Conservation (phyloP, 2,113 vertebrate species). For the Scartelaos histophorus region DNA sequence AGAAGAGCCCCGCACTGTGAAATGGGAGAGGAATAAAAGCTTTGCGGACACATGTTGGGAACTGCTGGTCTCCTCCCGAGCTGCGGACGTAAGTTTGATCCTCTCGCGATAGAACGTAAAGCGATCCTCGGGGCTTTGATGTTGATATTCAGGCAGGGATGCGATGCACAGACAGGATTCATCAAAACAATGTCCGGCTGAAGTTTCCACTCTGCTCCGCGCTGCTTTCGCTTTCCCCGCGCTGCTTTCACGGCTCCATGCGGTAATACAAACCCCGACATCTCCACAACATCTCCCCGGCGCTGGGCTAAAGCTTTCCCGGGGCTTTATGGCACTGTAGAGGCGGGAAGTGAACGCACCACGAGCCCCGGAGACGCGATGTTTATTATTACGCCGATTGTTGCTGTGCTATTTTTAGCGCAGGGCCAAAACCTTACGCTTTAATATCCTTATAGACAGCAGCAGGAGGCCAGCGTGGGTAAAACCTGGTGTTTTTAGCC, state of each 20-base stretch:
- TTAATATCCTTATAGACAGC: background rate
- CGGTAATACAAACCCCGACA: background rate
- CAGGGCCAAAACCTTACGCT: conserved; percentile 34
- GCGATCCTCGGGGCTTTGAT: conserved; percentile 48
- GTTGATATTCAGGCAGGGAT: conserved; percentile 54
- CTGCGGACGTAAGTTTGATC: conserved; percentile 55
- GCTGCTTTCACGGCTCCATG: background rate
- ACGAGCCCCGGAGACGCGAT: conserved; percentile 22
- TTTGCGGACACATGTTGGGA: conserved; percentile 42
- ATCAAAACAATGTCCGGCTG: conserved; percentile 68
- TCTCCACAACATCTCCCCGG: background rate
- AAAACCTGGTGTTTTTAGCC: background rate
- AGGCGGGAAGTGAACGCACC: conserved; percentile 65
- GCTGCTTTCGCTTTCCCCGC: conserved; percentile 4
- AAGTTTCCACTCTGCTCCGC: conserved; percentile 62
- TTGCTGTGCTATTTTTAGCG: conserved; percentile 71
- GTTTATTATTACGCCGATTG: conserved; percentile 71
- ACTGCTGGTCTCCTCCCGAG: conserved; percentile 30
- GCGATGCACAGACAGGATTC: conserved; percentile 53
- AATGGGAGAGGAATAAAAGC: conserved; percentile 42
- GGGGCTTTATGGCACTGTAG: conserved; percentile 34
- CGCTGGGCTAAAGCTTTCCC: conserved; percentile 7
- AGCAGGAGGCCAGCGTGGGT: background rate
- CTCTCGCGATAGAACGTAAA: conserved; percentile 24
- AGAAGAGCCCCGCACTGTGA: conserved; percentile 16